A percentile compares a stretch with the other conserved stretches of the same genome.
These are phyloP conservation scores for Tachina fera DNA, from an alignment of 2,888 invertebrate species.

Conservation along the genomic window DNA sequence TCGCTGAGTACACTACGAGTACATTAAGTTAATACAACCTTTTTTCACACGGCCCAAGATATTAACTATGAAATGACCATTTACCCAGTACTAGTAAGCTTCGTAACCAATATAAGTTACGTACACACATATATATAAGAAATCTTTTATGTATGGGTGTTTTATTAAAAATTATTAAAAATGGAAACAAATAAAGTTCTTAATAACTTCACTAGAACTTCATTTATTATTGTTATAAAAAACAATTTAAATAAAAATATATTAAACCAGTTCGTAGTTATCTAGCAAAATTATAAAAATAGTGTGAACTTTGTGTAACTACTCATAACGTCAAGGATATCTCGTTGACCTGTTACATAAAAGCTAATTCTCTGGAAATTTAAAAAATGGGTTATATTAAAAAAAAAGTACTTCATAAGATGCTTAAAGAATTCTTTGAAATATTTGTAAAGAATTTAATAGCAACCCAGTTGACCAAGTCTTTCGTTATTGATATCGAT, in stretches of 20 bases:
- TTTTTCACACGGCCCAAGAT: background rate
- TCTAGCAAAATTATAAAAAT: background rate
- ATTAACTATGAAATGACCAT: background rate
- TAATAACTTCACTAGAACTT: background rate
- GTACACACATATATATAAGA: no score
- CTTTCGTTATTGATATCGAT: no score
- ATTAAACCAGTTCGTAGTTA: background rate
- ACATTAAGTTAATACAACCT: no score
- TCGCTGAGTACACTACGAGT: no score
- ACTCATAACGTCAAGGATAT: constrained; percentile 1
- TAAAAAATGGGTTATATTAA: no score
- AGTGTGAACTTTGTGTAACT: background rate
- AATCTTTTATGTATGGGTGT: constrained; percentile 26
- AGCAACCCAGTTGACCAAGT: no score
- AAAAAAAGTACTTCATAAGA: background rate
- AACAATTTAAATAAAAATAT: background rate
- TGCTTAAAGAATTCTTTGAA: background rate
- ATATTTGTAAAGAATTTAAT: no score
- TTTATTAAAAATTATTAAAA: constrained; percentile 17
- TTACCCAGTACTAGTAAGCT: background rate
- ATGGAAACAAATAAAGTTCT: background rate
- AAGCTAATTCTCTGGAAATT: constrained; percentile 5
- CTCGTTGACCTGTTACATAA: background rate
- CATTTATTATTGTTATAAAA: background rate
- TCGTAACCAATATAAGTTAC: background rate